phyloP scores from a whole-genome alignment of 2,797 vertebrate genomes.

The Rhynchonycteris naso region DNA sequence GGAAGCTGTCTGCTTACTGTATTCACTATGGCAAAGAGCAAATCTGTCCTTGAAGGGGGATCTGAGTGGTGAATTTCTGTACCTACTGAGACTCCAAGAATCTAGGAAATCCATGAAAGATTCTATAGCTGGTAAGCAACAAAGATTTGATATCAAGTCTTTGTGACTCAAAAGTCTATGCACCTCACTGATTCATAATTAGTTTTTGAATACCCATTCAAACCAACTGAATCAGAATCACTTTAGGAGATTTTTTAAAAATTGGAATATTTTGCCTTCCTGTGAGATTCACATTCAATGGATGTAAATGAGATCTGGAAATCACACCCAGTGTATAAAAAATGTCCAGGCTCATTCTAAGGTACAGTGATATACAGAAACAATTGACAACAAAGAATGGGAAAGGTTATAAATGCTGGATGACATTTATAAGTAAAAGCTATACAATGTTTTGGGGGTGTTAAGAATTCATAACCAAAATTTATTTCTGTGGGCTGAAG shows the following conservation, averaged over 20 bases:
- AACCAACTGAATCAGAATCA: neutral
- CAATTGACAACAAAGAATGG: neutral
- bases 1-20: neutral
- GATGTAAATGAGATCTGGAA: neutral
- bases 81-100: neutral
- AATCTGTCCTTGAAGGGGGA: neutral
- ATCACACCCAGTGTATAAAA: neutral
- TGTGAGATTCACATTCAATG: neutral
- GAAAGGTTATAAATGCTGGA: neutral
- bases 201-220: neutral
- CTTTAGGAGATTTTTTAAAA: conserved; percentile 2
- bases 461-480: neutral
- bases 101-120: neutral
- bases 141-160: conserved; percentile 12
- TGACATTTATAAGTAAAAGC: neutral
- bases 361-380: neutral
- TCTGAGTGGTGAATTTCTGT: neutral
- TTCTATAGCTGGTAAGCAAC: neutral
- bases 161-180: neutral
- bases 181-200: neutral
- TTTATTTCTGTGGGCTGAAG: neutral
- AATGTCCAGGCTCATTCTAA: neutral
- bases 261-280: neutral
- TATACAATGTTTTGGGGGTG: neutral
- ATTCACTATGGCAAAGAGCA: neutral